Evolutionary conservation across 2,888 invertebrate species (phyloP).

Genomic region (Gymnoscelis rufifasciata): DNA sequence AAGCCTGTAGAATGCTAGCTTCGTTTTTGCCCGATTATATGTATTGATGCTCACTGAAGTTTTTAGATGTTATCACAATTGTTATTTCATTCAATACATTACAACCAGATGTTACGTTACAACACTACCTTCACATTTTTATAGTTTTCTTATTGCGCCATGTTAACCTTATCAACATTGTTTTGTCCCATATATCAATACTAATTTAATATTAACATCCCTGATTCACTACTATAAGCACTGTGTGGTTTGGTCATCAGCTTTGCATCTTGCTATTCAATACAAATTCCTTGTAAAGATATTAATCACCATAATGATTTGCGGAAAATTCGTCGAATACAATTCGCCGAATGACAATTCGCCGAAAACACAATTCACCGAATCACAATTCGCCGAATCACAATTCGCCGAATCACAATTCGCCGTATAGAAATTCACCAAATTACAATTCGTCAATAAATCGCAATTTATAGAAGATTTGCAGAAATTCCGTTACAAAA

Average conservation of each 20-base stretch:
- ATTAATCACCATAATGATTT: neutral
- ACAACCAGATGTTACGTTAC: neutral
- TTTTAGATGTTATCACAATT: slow-evolving; percentile 37
- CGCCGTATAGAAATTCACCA: no score
- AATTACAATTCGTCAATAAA: no score
- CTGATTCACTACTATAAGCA: slow-evolving; percentile 20
- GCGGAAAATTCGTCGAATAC: no score
- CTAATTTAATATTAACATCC: slow-evolving; percentile 11
- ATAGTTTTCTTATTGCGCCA: neutral
- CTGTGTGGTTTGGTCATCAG: slow-evolving; percentile 12
- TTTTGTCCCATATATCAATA: slow-evolving; percentile 7
- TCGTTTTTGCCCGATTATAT: slow-evolving; percentile 62
- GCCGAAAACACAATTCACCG: no score
- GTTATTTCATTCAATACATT: slow-evolving; percentile 32
- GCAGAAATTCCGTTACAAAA: no score
- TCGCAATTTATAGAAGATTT: no score
- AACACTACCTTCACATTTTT: no score
- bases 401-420: no score
- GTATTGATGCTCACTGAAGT: slow-evolving; percentile 62
- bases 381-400: no score
- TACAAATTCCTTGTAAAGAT: neutral
- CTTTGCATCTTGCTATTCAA: slow-evolving; percentile 21
- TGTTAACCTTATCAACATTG: neutral
- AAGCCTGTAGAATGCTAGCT: slow-evolving; percentile 72
- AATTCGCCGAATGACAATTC: no score